phyloP scores from a whole-genome alignment of 2,113 vertebrate species.

The Chelonoidis abingdonii region DNA sequence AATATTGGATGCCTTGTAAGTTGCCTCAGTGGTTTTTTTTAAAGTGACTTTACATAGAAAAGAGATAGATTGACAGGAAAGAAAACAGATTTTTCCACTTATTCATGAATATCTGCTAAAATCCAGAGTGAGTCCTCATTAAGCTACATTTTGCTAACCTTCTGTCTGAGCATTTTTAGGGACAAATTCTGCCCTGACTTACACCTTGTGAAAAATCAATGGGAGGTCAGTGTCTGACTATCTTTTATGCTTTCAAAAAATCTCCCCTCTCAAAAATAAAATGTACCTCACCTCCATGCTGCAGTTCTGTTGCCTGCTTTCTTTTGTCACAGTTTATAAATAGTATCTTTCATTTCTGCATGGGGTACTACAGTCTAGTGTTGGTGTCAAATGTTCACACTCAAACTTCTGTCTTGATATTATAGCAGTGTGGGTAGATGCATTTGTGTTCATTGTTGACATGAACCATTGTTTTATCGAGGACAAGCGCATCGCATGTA shows the following conservation, averaged over 20 bases:
- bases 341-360: neutral
- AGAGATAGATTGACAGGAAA: neutral
- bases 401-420: neutral
- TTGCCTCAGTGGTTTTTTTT: neutral
- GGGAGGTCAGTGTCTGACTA: neutral
- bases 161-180: neutral
- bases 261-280: neutral
- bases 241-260: neutral
- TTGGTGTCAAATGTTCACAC: neutral
- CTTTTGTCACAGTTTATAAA: neutral
- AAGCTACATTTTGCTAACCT: neutral
- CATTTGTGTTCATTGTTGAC: neutral
- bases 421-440: neutral
- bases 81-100: neutral
- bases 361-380: neutral
- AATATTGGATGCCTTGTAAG: neutral
- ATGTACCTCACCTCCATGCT: neutral
- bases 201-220: neutral
- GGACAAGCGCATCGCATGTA: too few relatives aligned
- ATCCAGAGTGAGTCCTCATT: neutral
- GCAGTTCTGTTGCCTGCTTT: neutral
- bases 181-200: neutral
- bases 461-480: neutral
- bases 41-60: neutral
- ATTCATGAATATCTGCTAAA: neutral